phyloP scores from a whole-genome alignment of 2,888 invertebrate species.

The Blera fallax region DNA sequence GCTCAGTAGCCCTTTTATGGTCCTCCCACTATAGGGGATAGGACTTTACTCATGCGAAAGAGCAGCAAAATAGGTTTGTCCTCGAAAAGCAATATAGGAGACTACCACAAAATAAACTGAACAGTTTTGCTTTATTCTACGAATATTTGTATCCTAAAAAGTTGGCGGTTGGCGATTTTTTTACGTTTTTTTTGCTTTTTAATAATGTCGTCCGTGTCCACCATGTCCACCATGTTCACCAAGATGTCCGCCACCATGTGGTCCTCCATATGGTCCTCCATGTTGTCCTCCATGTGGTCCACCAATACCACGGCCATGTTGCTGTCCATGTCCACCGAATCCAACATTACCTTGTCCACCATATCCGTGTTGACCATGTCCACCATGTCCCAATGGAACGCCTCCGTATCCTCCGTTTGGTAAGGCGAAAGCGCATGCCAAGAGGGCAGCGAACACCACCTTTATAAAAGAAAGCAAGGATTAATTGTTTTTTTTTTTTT shows the following conservation, averaged over 20 bases:
- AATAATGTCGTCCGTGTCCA: constrained; percentile 6
- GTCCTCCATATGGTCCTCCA: background rate
- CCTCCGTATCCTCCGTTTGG: background rate
- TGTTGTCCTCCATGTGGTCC: background rate
- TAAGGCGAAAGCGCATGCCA: constrained; percentile 9
- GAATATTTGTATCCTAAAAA: background rate
- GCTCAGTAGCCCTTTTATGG: too few species aligned
- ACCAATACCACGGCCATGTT: background rate
- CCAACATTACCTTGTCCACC: background rate
- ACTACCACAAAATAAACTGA: too few species aligned
- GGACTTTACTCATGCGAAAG: too few species aligned
- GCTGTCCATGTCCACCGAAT: background rate
- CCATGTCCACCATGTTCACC: constrained; percentile 1
- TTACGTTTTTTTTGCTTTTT: background rate
- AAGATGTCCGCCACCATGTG: background rate
- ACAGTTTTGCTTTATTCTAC: too few species aligned
- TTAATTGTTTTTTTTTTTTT: background rate
- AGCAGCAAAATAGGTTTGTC: too few species aligned
- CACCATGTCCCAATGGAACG: background rate
- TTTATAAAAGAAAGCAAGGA: background rate
- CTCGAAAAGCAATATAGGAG: too few species aligned
- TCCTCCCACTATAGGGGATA: too few species aligned
- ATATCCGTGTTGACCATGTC: background rate
- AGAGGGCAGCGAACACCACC: constrained; percentile 13
- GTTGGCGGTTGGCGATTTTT: too few species aligned